phyloP scores from a whole-genome alignment of 2,113 vertebrate species.

The Hoplias malabaricus region DNA sequence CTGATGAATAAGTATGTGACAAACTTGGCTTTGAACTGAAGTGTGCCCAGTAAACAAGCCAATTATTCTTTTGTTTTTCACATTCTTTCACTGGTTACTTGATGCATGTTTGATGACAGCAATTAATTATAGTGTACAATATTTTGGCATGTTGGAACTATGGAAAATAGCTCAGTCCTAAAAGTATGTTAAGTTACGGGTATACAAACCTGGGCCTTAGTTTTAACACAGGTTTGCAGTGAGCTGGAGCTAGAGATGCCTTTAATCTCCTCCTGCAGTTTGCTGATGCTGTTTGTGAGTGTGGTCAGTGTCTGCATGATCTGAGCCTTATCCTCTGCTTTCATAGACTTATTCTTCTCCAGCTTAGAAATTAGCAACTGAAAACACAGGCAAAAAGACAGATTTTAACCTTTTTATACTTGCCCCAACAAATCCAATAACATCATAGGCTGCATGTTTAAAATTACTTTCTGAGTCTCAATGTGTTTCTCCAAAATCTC shows the following conservation, averaged over 20 bases:
- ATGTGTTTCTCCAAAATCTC: slow-evolving; percentile 98
- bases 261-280: slow-evolving; percentile 95
- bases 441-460: background rate
- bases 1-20: no score
- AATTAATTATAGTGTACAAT: no score
- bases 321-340: slow-evolving; percentile 92
- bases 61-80: no score
- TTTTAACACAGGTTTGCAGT: slow-evolving; percentile 78
- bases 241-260: slow-evolving; percentile 74
- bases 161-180: no score
- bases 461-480: slow-evolving; percentile 92
- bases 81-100: no score
- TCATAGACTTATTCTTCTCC: slow-evolving; percentile 94
- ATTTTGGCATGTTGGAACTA: no score
- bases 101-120: no score
- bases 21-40: no score
- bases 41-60: no score
- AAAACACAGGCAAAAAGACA: slow-evolving; percentile 12
- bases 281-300: slow-evolving; percentile 92
- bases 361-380: slow-evolving; percentile 95
- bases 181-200: no score
- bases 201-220: slow-evolving; percentile 86
- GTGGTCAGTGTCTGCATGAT: slow-evolving; percentile 90
- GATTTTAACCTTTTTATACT: background rate
- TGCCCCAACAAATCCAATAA: background rate